Evolutionary conservation across 1,140 invertebrate genomes (phyloP).

Genomic region (Drosophila bocqueti): DNA sequence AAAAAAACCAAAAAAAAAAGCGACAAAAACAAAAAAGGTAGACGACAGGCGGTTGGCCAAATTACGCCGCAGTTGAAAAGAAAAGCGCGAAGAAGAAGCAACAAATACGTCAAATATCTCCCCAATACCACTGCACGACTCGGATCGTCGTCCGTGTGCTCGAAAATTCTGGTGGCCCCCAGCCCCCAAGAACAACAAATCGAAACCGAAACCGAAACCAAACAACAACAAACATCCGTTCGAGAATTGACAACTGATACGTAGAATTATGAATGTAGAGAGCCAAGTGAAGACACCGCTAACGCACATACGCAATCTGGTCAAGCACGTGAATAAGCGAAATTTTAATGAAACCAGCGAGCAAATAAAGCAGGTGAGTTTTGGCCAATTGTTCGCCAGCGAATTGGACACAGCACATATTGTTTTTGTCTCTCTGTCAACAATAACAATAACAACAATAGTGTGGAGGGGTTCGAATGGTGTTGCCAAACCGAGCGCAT

Average conservation of each 20-base stretch:
- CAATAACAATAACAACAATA: conserved; percentile 63
- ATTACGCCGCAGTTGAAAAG: conserved; percentile 66
- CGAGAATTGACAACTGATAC: conserved; percentile 67
- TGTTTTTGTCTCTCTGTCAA: conserved; percentile 24
- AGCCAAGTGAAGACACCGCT: conserved; percentile 97
- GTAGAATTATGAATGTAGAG: conserved; percentile 98
- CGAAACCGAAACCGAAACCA: conserved; percentile 39
- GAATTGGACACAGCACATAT: conserved; percentile 3
- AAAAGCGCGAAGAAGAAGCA: conserved; percentile 48
- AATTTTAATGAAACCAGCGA: conserved; percentile 93
- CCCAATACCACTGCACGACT: conserved; percentile 30
- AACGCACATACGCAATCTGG: conserved; percentile 98
- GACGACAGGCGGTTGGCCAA: conserved; percentile 22
- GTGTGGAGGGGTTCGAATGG: conserved; percentile 12
- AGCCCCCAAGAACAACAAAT: conserved; percentile 42
- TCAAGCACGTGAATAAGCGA: conserved; percentile 97
- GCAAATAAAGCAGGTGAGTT: conserved; percentile 86
- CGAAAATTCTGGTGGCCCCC: conserved; percentile 42
- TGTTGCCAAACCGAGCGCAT: conserved; percentile 59
- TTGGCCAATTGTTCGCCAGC: conserved; percentile 2
- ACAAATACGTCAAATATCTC: conserved; percentile 49
- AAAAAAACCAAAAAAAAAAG: conserved; percentile 32
- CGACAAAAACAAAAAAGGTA: conserved; percentile 29
- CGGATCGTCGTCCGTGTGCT: conserved; percentile 30
- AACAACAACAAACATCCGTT: conserved; percentile 33